Conservation (phyloP, 2,888 invertebrate species). For the Dendrolimus houi region DNA sequence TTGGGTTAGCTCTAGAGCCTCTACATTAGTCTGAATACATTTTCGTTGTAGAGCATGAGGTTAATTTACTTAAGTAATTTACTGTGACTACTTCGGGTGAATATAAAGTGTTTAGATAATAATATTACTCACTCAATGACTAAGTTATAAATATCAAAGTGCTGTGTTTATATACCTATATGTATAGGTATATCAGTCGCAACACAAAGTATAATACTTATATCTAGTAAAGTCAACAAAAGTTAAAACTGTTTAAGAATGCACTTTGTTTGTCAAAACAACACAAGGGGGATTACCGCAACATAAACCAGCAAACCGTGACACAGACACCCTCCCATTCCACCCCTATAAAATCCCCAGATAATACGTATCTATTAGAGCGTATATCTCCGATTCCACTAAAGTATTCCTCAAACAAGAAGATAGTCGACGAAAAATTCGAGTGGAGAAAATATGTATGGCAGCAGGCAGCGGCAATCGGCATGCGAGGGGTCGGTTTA, state of each 20-base stretch:
- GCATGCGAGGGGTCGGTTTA: conserved; percentile 53
- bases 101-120: background rate
- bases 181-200: background rate
- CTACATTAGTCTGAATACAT: background rate
- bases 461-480: conserved; percentile 57
- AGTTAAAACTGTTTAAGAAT: conserved; percentile 25
- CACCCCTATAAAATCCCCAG: conserved; percentile 54
- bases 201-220: background rate
- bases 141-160: background rate
- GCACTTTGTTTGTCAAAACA: conserved; percentile 45
- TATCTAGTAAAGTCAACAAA: background rate
- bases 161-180: background rate
- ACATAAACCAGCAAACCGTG: conserved; percentile 41
- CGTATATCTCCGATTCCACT: conserved; percentile 70
- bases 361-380: conserved; percentile 72
- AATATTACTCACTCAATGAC: background rate
- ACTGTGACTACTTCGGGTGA: background rate
- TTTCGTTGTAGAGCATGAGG: background rate
- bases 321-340: conserved; percentile 33
- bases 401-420: conserved; percentile 74
- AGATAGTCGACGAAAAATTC: conserved; percentile 74
- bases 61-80: background rate
- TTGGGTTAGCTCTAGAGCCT: background rate
- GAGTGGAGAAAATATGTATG: conserved; percentile 73
- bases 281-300: conserved; percentile 15